Conservation (phyloP, 2,888 invertebrate genomes). For the Drosophila parthenogenetica region DNA sequence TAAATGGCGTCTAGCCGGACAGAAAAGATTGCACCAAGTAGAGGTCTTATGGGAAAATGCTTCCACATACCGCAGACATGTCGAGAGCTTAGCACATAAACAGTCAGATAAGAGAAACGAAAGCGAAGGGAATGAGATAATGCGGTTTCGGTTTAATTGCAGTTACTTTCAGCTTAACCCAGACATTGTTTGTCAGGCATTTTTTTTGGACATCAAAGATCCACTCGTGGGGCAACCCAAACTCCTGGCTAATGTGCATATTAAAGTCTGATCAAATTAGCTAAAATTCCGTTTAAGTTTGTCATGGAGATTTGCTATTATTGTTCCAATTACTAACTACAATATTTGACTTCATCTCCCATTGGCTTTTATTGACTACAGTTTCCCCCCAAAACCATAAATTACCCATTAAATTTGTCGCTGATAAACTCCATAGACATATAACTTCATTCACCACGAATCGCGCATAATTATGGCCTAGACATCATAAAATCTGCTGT, state of each 20-base stretch:
- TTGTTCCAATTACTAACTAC: slow-evolving; percentile 26
- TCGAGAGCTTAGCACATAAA: slow-evolving; percentile 57
- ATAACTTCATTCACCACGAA: slow-evolving; percentile 32
- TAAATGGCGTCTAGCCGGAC: slow-evolving; percentile 68
- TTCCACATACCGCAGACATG: slow-evolving; percentile 73
- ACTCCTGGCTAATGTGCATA: slow-evolving; percentile 6
- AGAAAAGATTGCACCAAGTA: slow-evolving; percentile 43
- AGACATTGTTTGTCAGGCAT: slow-evolving; percentile 48
- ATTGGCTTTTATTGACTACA: slow-evolving; percentile 36
- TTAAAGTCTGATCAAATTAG: slow-evolving; percentile 24
- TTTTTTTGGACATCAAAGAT: slow-evolving; percentile 15
- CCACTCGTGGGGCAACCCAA: background rate
- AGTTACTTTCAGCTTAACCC: slow-evolving; percentile 47
- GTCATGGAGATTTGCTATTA: slow-evolving; percentile 10
- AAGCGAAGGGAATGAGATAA: slow-evolving; percentile 45
- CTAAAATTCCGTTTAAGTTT: background rate
- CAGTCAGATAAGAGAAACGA: slow-evolving; percentile 37
- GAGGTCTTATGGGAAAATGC: slow-evolving; percentile 62
- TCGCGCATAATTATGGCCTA: slow-evolving; percentile 69
- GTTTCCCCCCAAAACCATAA: slow-evolving; percentile 30
- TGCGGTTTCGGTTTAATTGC: slow-evolving; percentile 70
- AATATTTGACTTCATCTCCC: slow-evolving; percentile 24
- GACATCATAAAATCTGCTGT: slow-evolving; percentile 70
- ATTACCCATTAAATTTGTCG: slow-evolving; percentile 48
- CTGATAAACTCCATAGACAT: slow-evolving; percentile 26